phyloP scores from a whole-genome alignment of 2,797 vertebrate species.

The Eurystomus glaucurus region DNA sequence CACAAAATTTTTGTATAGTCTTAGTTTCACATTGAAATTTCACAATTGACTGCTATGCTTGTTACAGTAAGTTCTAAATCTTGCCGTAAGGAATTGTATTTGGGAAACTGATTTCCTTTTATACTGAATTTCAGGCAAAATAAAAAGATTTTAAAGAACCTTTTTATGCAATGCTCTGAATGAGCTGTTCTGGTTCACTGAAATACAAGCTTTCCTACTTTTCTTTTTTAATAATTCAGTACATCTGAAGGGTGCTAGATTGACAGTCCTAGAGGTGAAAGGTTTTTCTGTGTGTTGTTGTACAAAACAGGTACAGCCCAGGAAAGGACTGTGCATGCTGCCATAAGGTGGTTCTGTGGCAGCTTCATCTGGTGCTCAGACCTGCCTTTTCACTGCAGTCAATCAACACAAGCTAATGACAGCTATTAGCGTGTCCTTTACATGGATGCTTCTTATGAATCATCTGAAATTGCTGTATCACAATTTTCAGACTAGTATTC shows the following conservation, averaged over 20 bases:
- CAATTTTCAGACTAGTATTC: background rate
- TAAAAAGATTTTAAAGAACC: slow-evolving; percentile 56
- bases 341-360: background rate
- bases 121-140: slow-evolving; percentile 61
- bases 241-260: slow-evolving; percentile 51
- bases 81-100: slow-evolving; percentile 47
- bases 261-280: background rate
- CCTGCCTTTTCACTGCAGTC: background rate
- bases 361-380: background rate
- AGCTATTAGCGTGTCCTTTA: background rate
- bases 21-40: slow-evolving; percentile 70
- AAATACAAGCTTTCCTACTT: slow-evolving; percentile 75
- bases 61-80: slow-evolving; percentile 27
- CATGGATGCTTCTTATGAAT: background rate
- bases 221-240: slow-evolving; percentile 54
- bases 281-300: slow-evolving; percentile 45
- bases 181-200: slow-evolving; percentile 72
- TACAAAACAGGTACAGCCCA: slow-evolving; percentile 58
- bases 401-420: background rate
- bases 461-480: background rate
- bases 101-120: slow-evolving; percentile 44
- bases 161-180: slow-evolving; percentile 37
- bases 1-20: slow-evolving; percentile 22
- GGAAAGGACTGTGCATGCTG: background rate
- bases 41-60: slow-evolving; percentile 44